A percentile compares a stretch with the other conserved stretches of the same genome.
These are phyloP conservation scores for Argyrosomus regius DNA, from an alignment of 2,797 vertebrate species.

Conservation along the genomic window DNA sequence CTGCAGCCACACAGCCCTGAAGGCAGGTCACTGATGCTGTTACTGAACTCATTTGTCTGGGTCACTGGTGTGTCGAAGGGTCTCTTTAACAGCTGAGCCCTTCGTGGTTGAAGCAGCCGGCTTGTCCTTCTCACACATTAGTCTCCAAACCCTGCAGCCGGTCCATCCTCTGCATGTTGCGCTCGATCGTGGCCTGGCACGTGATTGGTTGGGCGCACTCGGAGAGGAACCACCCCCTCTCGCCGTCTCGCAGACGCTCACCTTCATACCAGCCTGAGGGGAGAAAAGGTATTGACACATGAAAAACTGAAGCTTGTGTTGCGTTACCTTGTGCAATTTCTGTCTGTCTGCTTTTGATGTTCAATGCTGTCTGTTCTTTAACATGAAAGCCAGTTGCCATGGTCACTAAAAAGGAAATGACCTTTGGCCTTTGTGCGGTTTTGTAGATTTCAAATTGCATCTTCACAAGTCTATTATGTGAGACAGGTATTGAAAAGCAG, in stretches of 20 bases:
- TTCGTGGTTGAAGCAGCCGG: not conserved
- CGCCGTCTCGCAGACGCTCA: constrained; percentile 93
- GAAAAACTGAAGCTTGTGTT: constrained; percentile 12
- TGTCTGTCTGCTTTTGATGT: constrained; percentile 55
- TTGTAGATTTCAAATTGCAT: constrained; percentile 18
- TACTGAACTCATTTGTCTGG: constrained; percentile 39
- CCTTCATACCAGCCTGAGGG: constrained; percentile 95
- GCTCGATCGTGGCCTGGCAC: constrained; percentile 92
- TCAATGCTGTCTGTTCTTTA: constrained; percentile 47
- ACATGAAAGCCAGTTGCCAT: constrained; percentile 67
- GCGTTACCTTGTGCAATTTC: not conserved
- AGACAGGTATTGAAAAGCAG: constrained; percentile 1
- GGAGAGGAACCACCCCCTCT: constrained; percentile 93
- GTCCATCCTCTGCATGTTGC: constrained; percentile 97
- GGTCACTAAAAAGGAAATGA: constrained; percentile 39
- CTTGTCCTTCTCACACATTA: constrained; percentile 87
- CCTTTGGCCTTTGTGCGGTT: constrained; percentile 19
- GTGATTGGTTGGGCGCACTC: constrained; percentile 94
- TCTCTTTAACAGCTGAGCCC: constrained; percentile 9
- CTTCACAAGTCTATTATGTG: constrained; percentile 32
- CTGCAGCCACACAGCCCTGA: not conserved
- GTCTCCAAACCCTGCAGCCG: constrained; percentile 95
- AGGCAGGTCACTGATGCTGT: constrained; percentile 26
- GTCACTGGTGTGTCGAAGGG: constrained; percentile 15
- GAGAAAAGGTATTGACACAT: constrained; percentile 17